phyloP scores from a whole-genome alignment of 1,140 invertebrate species.

The fruit fly (Drosophila melanogaster) region Release_6_plus_ISO1_MT NT_033777.3:10374001-10374500 shows the following conservation, averaged over 20 bases:
- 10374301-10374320: no score
- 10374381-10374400: no score
- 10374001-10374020: conserved; percentile 12
- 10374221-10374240: not conserved
- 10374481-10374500: not conserved
- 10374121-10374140: conserved; percentile 1
- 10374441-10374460: not conserved
- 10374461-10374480: not conserved
- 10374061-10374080: conserved; percentile 24
- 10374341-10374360: no score
- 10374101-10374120: conserved; percentile 8
- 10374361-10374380: no score
- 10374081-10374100: not conserved
- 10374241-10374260: no score
- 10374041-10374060: conserved; percentile 25
- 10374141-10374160: not conserved
- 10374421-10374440: no score
- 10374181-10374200: not conserved
- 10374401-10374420: no score
- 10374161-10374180: not conserved
- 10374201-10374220: no score
- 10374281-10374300: not conserved
- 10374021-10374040: conserved; percentile 4
- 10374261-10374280: no score
- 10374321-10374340: no score